Base-by-base conservation (phyloP, 1,140 invertebrate genomes). In the Drosophila teissieri region DNA sequence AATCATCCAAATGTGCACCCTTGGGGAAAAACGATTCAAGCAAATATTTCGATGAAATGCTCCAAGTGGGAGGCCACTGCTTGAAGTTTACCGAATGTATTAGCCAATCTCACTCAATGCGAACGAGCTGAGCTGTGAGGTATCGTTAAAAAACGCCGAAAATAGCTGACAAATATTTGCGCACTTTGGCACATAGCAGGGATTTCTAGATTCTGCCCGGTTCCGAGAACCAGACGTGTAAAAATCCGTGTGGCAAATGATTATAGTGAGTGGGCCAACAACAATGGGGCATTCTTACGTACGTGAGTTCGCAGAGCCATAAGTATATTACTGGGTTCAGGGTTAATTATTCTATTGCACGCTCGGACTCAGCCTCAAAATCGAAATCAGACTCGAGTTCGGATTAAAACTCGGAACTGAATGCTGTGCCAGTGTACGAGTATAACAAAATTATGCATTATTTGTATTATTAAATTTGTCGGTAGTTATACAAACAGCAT, bases 281-380 rank as follows among this genome's bases (percentile, higher is more conserved):
- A 84, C 77, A 84, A 85, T 73, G 60, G 65, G 37, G 58, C 54
- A 84, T 78, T 86, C 82, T 78, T 80, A 84, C 19, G 36, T 75
- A 55, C 72, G 73, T 63, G 69, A 65, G 61, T 53, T 73, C 57
- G 48, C 70, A 73, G 60, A 40, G 51, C 51, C 58, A 31, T 17
- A 42, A 61, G 58, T 62, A 36, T 68, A 15, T 37, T 17, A 39
- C 51, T 56, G 60, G 77, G 84, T 88, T 88, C 85, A 88, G 84
- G 84, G 84, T 88, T 75, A 84, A 79, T 79, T 81, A 56, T 62
- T 79, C 64, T 74, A 89, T 77, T 79, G 79, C 84, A 86, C 76
- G 84, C 76, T 79, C 65, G 36, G 24, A 46, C 44, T 70, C 49
- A 37, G 64, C 37, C 67, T 69, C 52, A 12, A 19, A 69, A 36